Percentiles rank a stretch among this genome's conserved stretches.
Conservation (phyloP, 2,888 invertebrate genomes). For the Trisateles emortualis region DNA sequence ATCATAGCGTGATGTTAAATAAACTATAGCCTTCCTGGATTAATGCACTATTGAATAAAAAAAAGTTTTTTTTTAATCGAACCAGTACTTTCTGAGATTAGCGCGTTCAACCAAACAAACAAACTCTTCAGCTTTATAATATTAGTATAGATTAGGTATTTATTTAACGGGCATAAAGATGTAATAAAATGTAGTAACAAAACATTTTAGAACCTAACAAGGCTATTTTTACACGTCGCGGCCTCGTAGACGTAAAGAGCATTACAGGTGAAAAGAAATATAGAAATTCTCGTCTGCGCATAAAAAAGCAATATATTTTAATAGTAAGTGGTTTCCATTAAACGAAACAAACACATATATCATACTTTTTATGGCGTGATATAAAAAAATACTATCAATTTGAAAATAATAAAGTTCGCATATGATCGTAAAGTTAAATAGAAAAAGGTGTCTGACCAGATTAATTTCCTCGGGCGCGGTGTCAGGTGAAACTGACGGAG, state of each 20-base stretch:
- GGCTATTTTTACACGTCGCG: not conserved
- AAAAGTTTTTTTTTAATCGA: too few species aligned
- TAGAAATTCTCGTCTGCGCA: not conserved
- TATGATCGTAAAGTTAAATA: slow-evolving; percentile 31
- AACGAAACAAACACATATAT: slow-evolving; percentile 13
- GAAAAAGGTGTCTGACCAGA: slow-evolving; percentile 42
- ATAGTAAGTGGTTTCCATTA: slow-evolving; percentile 5
- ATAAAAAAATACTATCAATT: slow-evolving; percentile 25
- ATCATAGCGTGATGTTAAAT: too few species aligned
- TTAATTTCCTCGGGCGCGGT: slow-evolving; percentile 45
- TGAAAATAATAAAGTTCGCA: slow-evolving; percentile 28
- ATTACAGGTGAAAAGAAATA: not conserved
- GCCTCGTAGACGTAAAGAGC: not conserved
- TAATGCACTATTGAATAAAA: too few species aligned
- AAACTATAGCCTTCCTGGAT: too few species aligned
- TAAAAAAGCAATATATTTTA: slow-evolving; percentile 5
- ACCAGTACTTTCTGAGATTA: too few species aligned
- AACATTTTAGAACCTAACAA: not conserved
- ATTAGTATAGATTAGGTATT: too few species aligned
- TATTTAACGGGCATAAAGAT: too few species aligned
- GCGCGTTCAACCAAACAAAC: too few species aligned
- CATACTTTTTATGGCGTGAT: slow-evolving; percentile 10
- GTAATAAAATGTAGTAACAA: too few species aligned
- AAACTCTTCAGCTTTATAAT: too few species aligned
- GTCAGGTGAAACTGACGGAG: slow-evolving; percentile 37